Conservation (phyloP, 2,113 vertebrate genomes). For the Callospermophilus lateralis region DNA sequence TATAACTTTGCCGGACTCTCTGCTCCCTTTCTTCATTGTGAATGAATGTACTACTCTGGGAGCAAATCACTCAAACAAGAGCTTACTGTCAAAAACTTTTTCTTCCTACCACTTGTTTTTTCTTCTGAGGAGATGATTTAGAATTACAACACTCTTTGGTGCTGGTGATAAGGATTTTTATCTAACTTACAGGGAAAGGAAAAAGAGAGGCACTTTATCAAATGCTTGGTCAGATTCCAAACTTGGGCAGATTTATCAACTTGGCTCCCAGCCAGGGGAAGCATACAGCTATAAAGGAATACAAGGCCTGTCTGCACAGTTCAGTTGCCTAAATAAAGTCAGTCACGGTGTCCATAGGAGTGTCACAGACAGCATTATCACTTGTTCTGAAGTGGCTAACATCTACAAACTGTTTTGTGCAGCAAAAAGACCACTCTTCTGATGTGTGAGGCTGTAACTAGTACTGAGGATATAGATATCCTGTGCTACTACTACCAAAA, state of each 20-base stretch:
- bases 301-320: not conserved
- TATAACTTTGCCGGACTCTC: not conserved
- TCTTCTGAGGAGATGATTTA: not conserved
- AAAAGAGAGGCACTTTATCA: not conserved
- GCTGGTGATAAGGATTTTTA: not conserved
- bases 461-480: too few relatives aligned
- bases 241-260: not conserved
- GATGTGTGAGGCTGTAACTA: too few relatives aligned
- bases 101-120: not conserved
- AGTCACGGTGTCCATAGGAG: not conserved
- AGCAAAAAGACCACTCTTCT: too few relatives aligned
- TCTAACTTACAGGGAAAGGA: not conserved
- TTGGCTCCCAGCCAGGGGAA: not conserved
- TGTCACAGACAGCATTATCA: not conserved
- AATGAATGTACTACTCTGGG: not conserved
- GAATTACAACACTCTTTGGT: conserved; percentile 15
- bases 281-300: not conserved
- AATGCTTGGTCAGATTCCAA: not conserved
- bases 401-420: too few relatives aligned
- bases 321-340: not conserved
- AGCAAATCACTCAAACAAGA: not conserved
- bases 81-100: not conserved
- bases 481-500: too few relatives aligned
- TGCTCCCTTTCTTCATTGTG: not conserved
- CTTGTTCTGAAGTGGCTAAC: too few relatives aligned